A percentile compares a stretch with the other conserved stretches of the same genome.
Evolutionary conservation across 2,888 invertebrate species (phyloP).

Genomic region (Orchesella flavescens): DNA sequence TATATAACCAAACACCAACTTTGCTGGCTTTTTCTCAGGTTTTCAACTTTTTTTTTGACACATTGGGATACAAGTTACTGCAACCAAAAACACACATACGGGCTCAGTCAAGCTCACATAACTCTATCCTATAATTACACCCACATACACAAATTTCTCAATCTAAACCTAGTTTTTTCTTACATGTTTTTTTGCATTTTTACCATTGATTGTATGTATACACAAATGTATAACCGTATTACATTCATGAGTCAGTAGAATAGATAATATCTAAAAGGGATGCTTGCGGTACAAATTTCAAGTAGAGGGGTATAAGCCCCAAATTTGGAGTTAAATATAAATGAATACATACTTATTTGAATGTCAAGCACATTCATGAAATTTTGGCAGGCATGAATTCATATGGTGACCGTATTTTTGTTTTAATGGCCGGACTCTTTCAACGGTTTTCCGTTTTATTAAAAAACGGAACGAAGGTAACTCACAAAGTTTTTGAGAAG

Average conservation of each 20-base stretch:
- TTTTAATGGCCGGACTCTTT: not conserved
- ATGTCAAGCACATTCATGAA: conserved; percentile 52
- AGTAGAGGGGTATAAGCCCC: too few species aligned
- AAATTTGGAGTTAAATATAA: not conserved
- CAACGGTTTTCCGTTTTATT: too few species aligned
- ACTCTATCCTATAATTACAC: not conserved
- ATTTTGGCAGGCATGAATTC: conserved; percentile 10
- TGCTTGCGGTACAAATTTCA: not conserved
- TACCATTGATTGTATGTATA: conserved; percentile 31
- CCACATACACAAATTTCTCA: not conserved
- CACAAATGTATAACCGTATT: conserved; percentile 17
- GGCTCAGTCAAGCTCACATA: not conserved
- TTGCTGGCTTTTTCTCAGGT: conserved; percentile 17
- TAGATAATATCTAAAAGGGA: conserved; percentile 14
- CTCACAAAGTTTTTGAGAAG: too few species aligned
- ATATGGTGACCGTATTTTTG: not conserved
- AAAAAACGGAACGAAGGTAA: too few species aligned
- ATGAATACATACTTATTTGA: conserved; percentile 35
- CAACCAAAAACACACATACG: not conserved
- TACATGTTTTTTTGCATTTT: conserved; percentile 19
- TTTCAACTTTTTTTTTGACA: conserved; percentile 39
- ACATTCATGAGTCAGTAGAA: conserved; percentile 28
- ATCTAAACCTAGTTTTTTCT: not conserved
- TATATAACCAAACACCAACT: not conserved
- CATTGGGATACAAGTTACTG: conserved; percentile 3